Conservation (phyloP, 2,113 vertebrate species). For the Casuarius casuarius region DNA sequence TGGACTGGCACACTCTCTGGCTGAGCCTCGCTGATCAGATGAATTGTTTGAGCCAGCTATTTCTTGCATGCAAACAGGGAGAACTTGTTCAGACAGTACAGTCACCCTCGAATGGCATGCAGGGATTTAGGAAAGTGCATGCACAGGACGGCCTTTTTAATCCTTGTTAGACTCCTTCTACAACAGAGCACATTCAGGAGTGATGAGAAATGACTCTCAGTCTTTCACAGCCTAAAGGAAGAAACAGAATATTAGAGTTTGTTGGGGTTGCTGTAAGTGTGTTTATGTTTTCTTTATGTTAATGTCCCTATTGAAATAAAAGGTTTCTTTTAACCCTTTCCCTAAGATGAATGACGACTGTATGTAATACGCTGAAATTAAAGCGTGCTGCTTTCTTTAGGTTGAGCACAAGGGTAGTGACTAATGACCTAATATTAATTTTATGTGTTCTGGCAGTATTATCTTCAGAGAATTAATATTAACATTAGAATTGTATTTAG, state of each 20-base stretch:
- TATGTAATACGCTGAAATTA: slow-evolving; percentile 18
- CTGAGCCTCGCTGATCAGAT: slow-evolving; percentile 60
- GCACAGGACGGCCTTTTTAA: slow-evolving; percentile 69
- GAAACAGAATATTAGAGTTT: slow-evolving; percentile 20
- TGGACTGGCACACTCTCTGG: slow-evolving; percentile 55
- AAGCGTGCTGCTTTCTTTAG: slow-evolving; percentile 47
- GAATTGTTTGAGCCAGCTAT: slow-evolving; percentile 70
- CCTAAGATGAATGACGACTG: background rate
- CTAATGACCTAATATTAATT: slow-evolving; percentile 68
- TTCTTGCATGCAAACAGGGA: slow-evolving; percentile 73
- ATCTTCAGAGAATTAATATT: slow-evolving; percentile 48
- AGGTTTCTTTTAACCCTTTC: slow-evolving; percentile 44
- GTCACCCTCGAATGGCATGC: slow-evolving; percentile 55
- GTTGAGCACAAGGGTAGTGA: slow-evolving; percentile 39
- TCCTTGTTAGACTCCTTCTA: slow-evolving; percentile 57
- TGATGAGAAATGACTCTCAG: slow-evolving; percentile 49
- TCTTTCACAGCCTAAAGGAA: slow-evolving; percentile 24
- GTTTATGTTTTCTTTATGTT: slow-evolving; percentile 43
- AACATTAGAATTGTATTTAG: slow-evolving; percentile 43
- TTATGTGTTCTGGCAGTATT: slow-evolving; percentile 23
- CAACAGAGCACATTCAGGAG: slow-evolving; percentile 52
- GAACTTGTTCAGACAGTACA: slow-evolving; percentile 71
- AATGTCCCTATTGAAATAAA: background rate
- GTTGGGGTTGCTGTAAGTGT: background rate
- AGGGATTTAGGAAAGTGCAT: slow-evolving; percentile 69